Percentiles rank a stretch among this genome's conserved stretches.
phyloP scores from a whole-genome alignment of 2,113 vertebrate genomes.

The Nothoprocta pentlandii region DNA sequence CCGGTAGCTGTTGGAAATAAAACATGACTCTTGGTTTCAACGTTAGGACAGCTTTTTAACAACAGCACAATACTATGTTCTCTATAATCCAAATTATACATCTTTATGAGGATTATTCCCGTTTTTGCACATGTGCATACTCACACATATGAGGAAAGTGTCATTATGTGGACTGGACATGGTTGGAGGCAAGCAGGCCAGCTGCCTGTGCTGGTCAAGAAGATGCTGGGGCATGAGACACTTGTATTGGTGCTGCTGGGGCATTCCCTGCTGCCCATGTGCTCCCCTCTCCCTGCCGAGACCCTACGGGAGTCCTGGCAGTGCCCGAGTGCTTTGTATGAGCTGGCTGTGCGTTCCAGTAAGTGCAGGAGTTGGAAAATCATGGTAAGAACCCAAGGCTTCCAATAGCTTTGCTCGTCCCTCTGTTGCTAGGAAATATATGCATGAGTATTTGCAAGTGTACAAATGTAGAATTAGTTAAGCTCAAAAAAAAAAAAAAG shows the following conservation, averaged over 20 bases:
- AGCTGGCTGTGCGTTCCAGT: neutral
- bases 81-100: neutral
- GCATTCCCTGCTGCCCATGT: neutral
- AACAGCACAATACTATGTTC: neutral
- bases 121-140: neutral
- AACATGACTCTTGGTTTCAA: neutral
- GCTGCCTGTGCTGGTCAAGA: neutral
- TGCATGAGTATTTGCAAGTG: neutral
- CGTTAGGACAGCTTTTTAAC: neutral
- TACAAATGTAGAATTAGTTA: neutral
- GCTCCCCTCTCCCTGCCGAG: too few relatives aligned
- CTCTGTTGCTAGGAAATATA: neutral
- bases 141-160: neutral
- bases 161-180: neutral
- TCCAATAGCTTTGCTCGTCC: neutral
- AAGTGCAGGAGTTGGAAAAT: neutral
- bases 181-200: neutral
- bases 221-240: fast-evolving
- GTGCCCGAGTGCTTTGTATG: fast-evolving
- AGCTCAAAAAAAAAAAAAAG: neutral
- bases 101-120: neutral
- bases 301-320: neutral
- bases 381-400: neutral
- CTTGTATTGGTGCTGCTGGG: neutral
- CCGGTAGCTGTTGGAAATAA: neutral